phyloP scores from a whole-genome alignment of 1,140 invertebrate species.

The Atta colombica region DNA sequence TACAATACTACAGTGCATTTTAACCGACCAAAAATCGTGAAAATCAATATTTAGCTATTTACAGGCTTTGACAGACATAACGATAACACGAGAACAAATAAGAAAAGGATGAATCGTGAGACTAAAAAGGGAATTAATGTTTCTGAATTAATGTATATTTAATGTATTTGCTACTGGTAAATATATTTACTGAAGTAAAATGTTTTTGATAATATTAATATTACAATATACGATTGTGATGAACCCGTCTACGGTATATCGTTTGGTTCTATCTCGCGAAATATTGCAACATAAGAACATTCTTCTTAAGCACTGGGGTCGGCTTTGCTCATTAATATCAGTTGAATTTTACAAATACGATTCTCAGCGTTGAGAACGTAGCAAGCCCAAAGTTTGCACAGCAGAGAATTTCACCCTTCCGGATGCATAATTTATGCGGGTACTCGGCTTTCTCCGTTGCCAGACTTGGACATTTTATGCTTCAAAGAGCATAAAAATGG shows the following conservation, averaged over 20 bases:
- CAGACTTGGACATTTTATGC: slow-evolving; percentile 64
- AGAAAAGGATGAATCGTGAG: background rate
- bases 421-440: slow-evolving; percentile 66
- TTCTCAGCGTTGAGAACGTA: slow-evolving; percentile 25
- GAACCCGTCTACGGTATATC: background rate
- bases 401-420: slow-evolving; percentile 51
- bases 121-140: slow-evolving; percentile 11
- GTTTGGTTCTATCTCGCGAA: background rate
- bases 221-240: background rate
- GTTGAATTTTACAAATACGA: slow-evolving; percentile 61
- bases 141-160: background rate
- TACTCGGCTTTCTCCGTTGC: slow-evolving; percentile 58
- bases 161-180: background rate
- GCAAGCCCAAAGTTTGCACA: slow-evolving; percentile 52
- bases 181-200: background rate
- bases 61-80: background rate
- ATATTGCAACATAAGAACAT: slow-evolving; percentile 20
- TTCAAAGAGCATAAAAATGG: slow-evolving; percentile 67
- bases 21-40: background rate
- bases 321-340: slow-evolving; percentile 58
- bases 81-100: background rate
- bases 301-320: slow-evolving; percentile 26
- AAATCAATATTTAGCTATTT: background rate
- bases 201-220: background rate
- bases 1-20: background rate